Base-by-base conservation (phyloP, 2,888 invertebrate genomes). In the Axea sp. region DNA sequence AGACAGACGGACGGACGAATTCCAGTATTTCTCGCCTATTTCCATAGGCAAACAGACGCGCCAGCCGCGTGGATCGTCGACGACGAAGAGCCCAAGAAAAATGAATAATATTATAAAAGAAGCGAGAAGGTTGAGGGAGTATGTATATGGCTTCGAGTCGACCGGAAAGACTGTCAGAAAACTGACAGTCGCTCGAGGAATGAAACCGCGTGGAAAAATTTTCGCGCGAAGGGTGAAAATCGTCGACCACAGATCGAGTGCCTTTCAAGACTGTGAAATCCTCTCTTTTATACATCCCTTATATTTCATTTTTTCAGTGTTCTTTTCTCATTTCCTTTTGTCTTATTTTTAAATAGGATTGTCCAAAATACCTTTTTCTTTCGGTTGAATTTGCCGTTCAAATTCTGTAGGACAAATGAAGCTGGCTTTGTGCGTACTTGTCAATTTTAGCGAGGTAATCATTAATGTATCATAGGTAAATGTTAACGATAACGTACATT, bases 61-160 rank as follows among this genome's bases (percentile, higher is more conserved):
- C 39, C 65, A 55, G 49, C 57, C 45, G 35, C n/a, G n/a, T n/a
- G n/a, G n/a, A n/a, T n/a, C n/a, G n/a, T n/a, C n/a, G n/a, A n/a
- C n/a, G n/a, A n/a, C n/a, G n/a, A n/a, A 60, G 69, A 65, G 71
- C 69, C 55, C 77, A 78, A 82, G 83, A 82, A 83, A 83, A 83
- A 82, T 82, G 84, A 84, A 84, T 83, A 84, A 84, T 83, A 84
- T 84, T 83, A 84, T 76, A 60, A 73, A 76, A 80, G 76, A 71
- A 76, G 37, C 51, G 31, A 14, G 51, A 11, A 6, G 72, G 73
- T 35, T n/a, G n/a, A n/a, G n/a, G n/a, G 72, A 28, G 19, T 39
- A 24, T 60, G 57, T 62, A 64, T 64, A 57, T 55, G 72, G 37
- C 59, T 53, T 43, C 57, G 43, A 31, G 30, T 22, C 45, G 41